Percentiles rank a stretch among this genome's conserved stretches.
These are phyloP conservation scores for Ennomos quercinarius DNA, from an alignment of 2,888 invertebrate species.

Conservation along the genomic window DNA sequence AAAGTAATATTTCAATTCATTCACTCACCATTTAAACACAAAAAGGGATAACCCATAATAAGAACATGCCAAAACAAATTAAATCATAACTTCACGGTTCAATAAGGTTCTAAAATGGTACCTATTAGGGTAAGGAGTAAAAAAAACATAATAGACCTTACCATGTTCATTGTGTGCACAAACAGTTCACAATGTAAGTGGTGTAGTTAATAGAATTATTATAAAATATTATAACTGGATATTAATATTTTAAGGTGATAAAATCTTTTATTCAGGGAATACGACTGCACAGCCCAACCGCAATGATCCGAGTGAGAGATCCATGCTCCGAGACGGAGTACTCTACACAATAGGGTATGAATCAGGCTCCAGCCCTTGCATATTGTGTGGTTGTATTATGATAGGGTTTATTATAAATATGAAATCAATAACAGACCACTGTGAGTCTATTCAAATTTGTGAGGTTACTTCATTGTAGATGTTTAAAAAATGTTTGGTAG, in stretches of 20 bases:
- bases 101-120: conserved; percentile 67
- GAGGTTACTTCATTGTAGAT: not conserved
- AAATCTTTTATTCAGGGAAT: conserved; percentile 57
- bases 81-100: conserved; percentile 82
- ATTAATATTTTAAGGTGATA: conserved; percentile 57
- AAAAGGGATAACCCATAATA: conserved; percentile 63
- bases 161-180: conserved; percentile 80
- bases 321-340: conserved; percentile 59
- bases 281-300: conserved; percentile 72
- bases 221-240: conserved; percentile 60
- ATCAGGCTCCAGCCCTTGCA: conserved; percentile 63
- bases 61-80: conserved; percentile 82
- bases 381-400: conserved; percentile 57
- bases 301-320: conserved; percentile 72
- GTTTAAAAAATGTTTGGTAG: too few species aligned
- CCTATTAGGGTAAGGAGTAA: conserved; percentile 54
- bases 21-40: conserved; percentile 37
- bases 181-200: conserved; percentile 68
- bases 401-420: conserved; percentile 68
- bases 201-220: conserved; percentile 66
- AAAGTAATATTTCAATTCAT: conserved; percentile 35
- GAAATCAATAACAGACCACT: conserved; percentile 65
- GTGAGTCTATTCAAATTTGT: conserved; percentile 13
- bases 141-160: conserved; percentile 76
- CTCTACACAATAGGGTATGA: conserved; percentile 71